phyloP scores from a whole-genome alignment of 2,113 vertebrate species.

The Solea solea region DNA sequence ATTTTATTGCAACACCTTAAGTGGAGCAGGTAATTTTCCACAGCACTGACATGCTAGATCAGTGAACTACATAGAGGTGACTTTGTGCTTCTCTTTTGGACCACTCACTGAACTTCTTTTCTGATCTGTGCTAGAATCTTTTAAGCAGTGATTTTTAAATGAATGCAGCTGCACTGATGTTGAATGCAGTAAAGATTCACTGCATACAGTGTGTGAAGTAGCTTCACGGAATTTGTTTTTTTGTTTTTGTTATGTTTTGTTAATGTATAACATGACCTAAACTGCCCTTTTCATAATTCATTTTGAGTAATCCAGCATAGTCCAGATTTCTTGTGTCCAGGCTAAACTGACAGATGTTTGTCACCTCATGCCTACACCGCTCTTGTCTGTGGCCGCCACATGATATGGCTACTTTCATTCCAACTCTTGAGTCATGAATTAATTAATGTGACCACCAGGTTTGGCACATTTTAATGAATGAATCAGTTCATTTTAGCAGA shows the following conservation, averaged over 20 bases:
- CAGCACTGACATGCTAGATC: slow-evolving; percentile 10
- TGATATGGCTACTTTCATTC: background rate
- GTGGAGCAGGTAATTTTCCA: slow-evolving; percentile 59
- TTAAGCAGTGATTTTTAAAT: background rate
- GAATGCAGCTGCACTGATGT: background rate
- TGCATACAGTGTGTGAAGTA: background rate
- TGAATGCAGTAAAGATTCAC: background rate
- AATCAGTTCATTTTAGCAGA: too few relatives aligned
- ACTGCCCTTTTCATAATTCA: slow-evolving; percentile 7
- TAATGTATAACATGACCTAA: background rate
- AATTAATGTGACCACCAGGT: background rate
- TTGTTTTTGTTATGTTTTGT: background rate
- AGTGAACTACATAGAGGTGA: slow-evolving; percentile 44
- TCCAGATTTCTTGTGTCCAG: slow-evolving; percentile 24
- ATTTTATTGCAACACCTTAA: slow-evolving; percentile 37
- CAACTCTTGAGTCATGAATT: background rate
- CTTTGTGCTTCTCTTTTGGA: slow-evolving; percentile 37
- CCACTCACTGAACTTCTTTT: slow-evolving; percentile 16
- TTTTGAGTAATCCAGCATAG: background rate
- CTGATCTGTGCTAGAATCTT: background rate
- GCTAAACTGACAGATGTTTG: slow-evolving; percentile 34
- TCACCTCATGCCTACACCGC: slow-evolving; percentile 10
- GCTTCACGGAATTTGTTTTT: slow-evolving; percentile 1
- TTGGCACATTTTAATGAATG: background rate
- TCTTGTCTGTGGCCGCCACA: background rate